Percentiles rank a stretch among this genome's conserved stretches.
Evolutionary conservation across 1,140 invertebrate genomes (phyloP).

Genomic region (Pseudobourletiella spinata): DNA sequence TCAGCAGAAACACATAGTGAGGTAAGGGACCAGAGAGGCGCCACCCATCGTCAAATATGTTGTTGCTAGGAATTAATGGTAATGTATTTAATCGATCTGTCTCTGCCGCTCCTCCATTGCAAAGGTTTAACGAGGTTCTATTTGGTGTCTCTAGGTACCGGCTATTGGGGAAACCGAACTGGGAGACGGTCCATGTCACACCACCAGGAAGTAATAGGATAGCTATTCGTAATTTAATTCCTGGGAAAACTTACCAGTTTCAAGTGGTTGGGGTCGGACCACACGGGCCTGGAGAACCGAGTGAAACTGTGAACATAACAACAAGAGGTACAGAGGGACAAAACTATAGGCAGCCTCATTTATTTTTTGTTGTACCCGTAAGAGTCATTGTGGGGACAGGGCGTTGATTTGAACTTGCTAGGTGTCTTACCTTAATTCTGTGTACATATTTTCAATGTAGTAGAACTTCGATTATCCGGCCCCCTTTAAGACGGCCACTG

Average conservation of each 20-base stretch:
- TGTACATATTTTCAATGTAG: too few species aligned
- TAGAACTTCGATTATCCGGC: too few species aligned
- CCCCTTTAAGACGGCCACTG: too few species aligned
- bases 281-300: conserved; percentile 88
- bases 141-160: conserved; percentile 60
- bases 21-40: too few species aligned
- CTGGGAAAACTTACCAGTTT: conserved; percentile 89
- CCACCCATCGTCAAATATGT: too few species aligned
- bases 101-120: too few species aligned
- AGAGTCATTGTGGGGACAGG: too few species aligned
- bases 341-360: too few species aligned
- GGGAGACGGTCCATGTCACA: conserved; percentile 86
- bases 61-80: too few species aligned
- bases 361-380: too few species aligned
- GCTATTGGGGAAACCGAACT: conserved; percentile 69
- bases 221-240: conserved; percentile 79
- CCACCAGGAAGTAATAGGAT: conserved; percentile 77
- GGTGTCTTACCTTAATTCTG: background rate
- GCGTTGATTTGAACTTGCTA: background rate
- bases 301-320: conserved; percentile 76
- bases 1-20: conserved; percentile 86
- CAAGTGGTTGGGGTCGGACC: conserved; percentile 90
- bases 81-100: too few species aligned
- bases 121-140: too few species aligned
- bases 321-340: conserved; percentile 80